These are phyloP conservation scores for Apantesis nais DNA, from an alignment of 2,888 invertebrate genomes.

Conservation along the genomic window DNA sequence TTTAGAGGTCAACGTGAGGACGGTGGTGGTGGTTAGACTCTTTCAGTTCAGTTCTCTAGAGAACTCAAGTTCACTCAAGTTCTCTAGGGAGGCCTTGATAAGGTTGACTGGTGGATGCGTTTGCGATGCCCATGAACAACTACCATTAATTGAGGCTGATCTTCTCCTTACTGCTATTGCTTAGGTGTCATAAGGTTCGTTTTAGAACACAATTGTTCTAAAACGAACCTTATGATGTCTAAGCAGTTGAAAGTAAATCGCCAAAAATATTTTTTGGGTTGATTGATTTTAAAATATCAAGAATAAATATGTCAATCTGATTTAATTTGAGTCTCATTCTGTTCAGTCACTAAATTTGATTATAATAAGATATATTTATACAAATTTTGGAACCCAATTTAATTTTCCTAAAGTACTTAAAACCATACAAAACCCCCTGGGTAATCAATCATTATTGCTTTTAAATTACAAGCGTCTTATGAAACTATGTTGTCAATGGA, in stretches of 20 bases:
- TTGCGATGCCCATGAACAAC: neutral
- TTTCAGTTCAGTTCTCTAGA: too few species aligned
- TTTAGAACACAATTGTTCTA: too few species aligned
- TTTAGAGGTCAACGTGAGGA: neutral
- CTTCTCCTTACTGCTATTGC: neutral
- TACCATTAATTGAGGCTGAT: neutral
- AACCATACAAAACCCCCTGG: neutral
- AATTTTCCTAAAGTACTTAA: neutral
- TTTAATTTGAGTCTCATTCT: neutral
- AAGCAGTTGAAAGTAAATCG: too few species aligned
- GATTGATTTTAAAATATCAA: neutral
- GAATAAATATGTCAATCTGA: neutral
- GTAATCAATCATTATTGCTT: slow-evolving; percentile 4
- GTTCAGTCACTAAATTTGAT: neutral
- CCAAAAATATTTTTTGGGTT: too few species aligned
- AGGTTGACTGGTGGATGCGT: neutral
- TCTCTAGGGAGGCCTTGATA: too few species aligned
- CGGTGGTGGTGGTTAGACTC: too few species aligned
- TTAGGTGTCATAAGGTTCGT: too few species aligned
- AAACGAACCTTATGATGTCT: too few species aligned
- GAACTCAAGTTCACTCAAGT: too few species aligned
- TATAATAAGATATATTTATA: neutral
- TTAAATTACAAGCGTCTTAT: neutral
- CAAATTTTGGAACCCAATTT: neutral
- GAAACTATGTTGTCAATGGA: neutral